Conservation (phyloP, 2,888 invertebrate genomes). For the Limenitis arthemis region DNA sequence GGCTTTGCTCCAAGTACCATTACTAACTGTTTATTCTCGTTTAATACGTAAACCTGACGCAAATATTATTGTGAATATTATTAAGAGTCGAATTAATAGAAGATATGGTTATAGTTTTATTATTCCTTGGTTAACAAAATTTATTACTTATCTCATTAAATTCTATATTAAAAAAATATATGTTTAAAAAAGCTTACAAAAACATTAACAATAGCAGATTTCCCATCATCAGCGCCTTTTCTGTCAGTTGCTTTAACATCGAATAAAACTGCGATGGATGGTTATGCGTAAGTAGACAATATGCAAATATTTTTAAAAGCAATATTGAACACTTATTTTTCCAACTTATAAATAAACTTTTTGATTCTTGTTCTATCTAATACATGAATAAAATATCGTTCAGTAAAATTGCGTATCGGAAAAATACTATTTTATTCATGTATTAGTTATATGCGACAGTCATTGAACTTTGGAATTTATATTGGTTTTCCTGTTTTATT, state of each 20-base stretch:
- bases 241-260: constrained; percentile 91
- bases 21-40: constrained; percentile 85
- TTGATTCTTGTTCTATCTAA: too few species aligned
- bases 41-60: constrained; percentile 82
- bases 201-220: constrained; percentile 87
- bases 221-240: constrained; percentile 84
- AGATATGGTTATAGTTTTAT: too few species aligned
- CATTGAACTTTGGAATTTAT: too few species aligned
- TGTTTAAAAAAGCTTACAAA: constrained; percentile 75
- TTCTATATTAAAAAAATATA: neutral
- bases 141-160: neutral
- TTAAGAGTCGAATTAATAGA: constrained; percentile 4
- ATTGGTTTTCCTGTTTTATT: constrained; percentile 2
- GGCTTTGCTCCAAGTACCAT: constrained; percentile 84
- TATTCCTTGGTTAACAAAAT: too few species aligned
- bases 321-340: neutral
- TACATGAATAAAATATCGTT: too few species aligned
- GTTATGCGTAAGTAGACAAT: constrained; percentile 73
- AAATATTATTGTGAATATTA: neutral
- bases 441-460: too few species aligned
- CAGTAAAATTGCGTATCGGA: too few species aligned
- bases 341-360: too few species aligned
- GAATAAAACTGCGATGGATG: constrained; percentile 79
- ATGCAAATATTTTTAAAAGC: neutral
- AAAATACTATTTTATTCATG: too few species aligned